phyloP scores from a whole-genome alignment of 2,113 vertebrate species.

The Psilopsiagon aymara region DNA sequence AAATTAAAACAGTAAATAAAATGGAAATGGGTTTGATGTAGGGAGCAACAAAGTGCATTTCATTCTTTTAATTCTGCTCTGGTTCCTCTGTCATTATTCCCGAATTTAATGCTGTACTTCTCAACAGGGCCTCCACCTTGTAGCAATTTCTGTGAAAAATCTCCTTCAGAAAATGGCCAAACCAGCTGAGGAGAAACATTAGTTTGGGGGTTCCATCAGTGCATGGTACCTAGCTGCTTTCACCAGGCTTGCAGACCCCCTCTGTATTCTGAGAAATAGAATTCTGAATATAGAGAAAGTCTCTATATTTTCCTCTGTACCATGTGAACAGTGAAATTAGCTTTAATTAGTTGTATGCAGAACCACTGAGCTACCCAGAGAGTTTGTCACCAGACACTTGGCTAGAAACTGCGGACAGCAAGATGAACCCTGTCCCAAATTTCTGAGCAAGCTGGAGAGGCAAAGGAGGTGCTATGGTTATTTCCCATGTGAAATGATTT shows the following conservation, averaged over 20 bases:
- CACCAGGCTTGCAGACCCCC: neutral
- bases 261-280: neutral
- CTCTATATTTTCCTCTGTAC: neutral
- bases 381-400: neutral
- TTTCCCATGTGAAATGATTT: slow-evolving; percentile 5
- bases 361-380: neutral
- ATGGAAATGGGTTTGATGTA: slow-evolving; percentile 1
- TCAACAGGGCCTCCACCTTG: neutral
- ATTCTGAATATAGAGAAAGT: neutral
- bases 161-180: neutral
- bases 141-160: slow-evolving; percentile 14
- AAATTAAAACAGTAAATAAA: slow-evolving; percentile 51
- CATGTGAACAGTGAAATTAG: neutral
- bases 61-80: slow-evolving; percentile 12
- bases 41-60: neutral
- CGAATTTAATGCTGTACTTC: neutral
- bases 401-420: neutral
- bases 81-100: neutral
- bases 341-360: neutral
- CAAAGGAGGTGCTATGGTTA: neutral
- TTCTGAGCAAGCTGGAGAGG: neutral
- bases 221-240: neutral
- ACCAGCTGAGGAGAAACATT: neutral
- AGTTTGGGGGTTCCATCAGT: neutral
- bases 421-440: neutral